Evolutionary conservation across 2,113 vertebrate genomes (phyloP), one percentile per base, ranked within the genome.

Genomic region (Mesitornis unicolor): DNA sequence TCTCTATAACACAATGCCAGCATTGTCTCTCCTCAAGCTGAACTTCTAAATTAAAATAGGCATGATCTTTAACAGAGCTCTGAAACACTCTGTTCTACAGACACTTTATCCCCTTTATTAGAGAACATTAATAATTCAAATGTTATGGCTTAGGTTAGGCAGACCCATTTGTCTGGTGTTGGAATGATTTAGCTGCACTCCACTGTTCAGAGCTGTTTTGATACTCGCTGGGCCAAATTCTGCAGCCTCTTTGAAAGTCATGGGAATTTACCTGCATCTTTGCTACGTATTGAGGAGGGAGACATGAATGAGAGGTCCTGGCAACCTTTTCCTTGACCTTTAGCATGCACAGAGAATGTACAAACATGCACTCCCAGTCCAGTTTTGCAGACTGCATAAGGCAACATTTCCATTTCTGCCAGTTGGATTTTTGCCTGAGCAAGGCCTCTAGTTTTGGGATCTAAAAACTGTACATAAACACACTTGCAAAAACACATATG

Each of bases 1-100:
- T 97, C 97, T 97, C 75, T 54, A 93, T 86, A 98, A 89, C 96
- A 97, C 98, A 98, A 98, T 96, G 98, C 97, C 96, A 98, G 96
- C 91, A 96, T 98, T 98, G 97, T 98, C 97, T 98, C 92, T 95
- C 92, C 88, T 96, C 88, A 97, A 93, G 94, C 61, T 95, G 96
- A 97, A 95, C 97, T 97, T 97, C 87, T 93, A 97, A 98, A 98
- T 98, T 97, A 98, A 97, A 97, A 98, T 95, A 97, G 94, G 96
- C 96, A 90, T 97, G 97, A 98, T 97, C 85, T 96, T 98, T 96
- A 86, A 87, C 97, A 98, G 98, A 97, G 68, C 97, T 96, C 96
- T 89, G 82, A 96, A 97, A 89, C 88, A 68, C 85, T 97, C 87
- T 89, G 84, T 97, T 97, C 90, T 95, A 84, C 94, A 97, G 92